These are phyloP conservation scores for Drosophila bocqueti DNA, from an alignment of 1,140 invertebrate genomes.

Conservation along the genomic window DNA sequence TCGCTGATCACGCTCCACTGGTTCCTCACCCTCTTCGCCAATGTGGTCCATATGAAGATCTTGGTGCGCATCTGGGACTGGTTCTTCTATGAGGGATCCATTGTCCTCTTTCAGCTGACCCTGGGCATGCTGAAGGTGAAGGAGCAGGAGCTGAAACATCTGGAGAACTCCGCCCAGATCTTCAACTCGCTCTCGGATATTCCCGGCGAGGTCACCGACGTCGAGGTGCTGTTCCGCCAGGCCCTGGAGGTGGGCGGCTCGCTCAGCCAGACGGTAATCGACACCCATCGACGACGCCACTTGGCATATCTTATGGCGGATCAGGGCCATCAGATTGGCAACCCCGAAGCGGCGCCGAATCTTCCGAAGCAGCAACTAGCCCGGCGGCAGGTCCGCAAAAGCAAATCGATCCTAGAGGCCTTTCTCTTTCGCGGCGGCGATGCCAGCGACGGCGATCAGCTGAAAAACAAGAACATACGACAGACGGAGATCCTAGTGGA, in stretches of 20 bases:
- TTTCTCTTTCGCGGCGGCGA: conserved; percentile 94
- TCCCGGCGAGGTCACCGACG: conserved; percentile 96
- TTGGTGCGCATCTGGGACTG: conserved; percentile 97
- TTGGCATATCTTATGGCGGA: conserved; percentile 98
- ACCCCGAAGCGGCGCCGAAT: conserved; percentile 94
- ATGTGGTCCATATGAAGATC: conserved; percentile 98
- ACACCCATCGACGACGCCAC: conserved; percentile 95
- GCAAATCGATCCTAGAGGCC: conserved; percentile 95
- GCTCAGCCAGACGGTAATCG: conserved; percentile 93
- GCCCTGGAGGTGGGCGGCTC: conserved; percentile 88
- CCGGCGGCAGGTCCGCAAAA: conserved; percentile 94
- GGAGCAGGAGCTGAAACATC: conserved; percentile 92
- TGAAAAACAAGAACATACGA: conserved; percentile 98
- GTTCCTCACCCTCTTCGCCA: conserved; percentile 99
- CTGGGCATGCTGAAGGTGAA: conserved; percentile 97
- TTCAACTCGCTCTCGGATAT: conserved; percentile 98
- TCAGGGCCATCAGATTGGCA: conserved; percentile 95
- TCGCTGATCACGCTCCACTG: conserved; percentile 98
- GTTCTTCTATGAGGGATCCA: conserved; percentile 97
- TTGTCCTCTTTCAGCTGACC: conserved; percentile 98
- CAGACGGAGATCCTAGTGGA: conserved; percentile 98
- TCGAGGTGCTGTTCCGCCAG: conserved; percentile 89
- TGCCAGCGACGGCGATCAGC: conserved; percentile 88
- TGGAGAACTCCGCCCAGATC: conserved; percentile 98
- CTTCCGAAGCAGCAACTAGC: conserved; percentile 95